These are phyloP conservation scores for Zygothrica quintamaculata DNA, from an alignment of 2,888 invertebrate species.

Conservation along the genomic window DNA sequence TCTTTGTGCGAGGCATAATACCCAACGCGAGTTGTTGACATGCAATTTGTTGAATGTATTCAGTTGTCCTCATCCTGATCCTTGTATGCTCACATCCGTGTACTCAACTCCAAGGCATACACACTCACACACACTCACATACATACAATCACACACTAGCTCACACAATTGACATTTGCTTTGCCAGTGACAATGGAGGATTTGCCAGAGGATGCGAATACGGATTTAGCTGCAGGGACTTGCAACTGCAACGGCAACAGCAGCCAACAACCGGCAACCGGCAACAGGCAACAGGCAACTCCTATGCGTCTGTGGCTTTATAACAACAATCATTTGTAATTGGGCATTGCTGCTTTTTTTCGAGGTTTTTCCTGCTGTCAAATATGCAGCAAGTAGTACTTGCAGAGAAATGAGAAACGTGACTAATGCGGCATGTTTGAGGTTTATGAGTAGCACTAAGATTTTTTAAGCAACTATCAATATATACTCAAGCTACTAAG, in stretches of 20 bases:
- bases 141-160: too few species aligned
- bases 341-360: conserved; percentile 38
- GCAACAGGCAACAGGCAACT: conserved; percentile 22
- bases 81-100: conserved; percentile 15
- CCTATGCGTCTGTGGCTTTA: conserved; percentile 58
- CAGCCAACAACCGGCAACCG: too few species aligned
- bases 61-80: conserved; percentile 39
- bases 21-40: conserved; percentile 69
- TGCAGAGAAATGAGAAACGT: conserved; percentile 49
- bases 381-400: conserved; percentile 17
- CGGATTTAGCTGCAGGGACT: conserved; percentile 65
- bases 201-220: conserved; percentile 35
- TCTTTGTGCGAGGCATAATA: conserved; percentile 54
- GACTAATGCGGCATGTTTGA: conserved; percentile 39
- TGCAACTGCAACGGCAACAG: conserved; percentile 18
- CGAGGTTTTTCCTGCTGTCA: conserved; percentile 39
- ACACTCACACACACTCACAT: too few species aligned
- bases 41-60: conserved; percentile 74
- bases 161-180: conserved; percentile 68
- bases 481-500: background rate
- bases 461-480: conserved; percentile 10
- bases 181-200: conserved; percentile 66
- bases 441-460: conserved; percentile 29
- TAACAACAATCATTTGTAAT: conserved; percentile 46
- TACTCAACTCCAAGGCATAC: conserved; percentile 39